A percentile compares a stretch with the other conserved stretches of the same genome.
phyloP scores from a whole-genome alignment of 2,113 vertebrate genomes.

The Pelobates fuscus region DNA sequence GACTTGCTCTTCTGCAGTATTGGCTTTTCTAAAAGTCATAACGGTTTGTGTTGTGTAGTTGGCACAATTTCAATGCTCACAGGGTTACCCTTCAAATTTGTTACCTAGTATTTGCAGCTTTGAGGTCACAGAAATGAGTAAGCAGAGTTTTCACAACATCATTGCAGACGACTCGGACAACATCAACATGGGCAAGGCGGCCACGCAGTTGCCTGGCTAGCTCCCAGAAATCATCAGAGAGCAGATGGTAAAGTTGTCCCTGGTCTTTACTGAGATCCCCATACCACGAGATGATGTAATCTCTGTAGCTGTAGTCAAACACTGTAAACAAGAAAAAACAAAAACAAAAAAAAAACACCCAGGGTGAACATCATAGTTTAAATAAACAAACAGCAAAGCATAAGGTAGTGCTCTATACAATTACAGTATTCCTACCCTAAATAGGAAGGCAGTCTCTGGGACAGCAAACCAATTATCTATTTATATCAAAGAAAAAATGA shows the following conservation, averaged over 20 bases:
- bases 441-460: no score
- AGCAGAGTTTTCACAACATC: slow-evolving; percentile 88
- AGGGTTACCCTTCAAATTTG: no score
- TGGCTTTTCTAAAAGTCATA: no score
- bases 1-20: no score
- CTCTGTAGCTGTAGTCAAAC: slow-evolving; percentile 94
- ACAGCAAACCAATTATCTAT: no score
- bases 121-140: slow-evolving; percentile 93
- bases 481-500: no score
- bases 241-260: slow-evolving; percentile 89
- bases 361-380: not conserved
- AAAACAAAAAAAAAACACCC: no score
- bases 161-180: slow-evolving; percentile 90
- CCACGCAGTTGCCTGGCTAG: slow-evolving; percentile 82
- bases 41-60: no score
- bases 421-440: no score
- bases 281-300: slow-evolving; percentile 96
- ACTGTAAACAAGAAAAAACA: slow-evolving; percentile 72
- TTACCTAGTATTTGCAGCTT: slow-evolving; percentile 90
- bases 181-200: slow-evolving; percentile 83
- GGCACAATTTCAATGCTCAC: no score
- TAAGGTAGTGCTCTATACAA: not conserved
- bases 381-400: not conserved
- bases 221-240: slow-evolving; percentile 96
- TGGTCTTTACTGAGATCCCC: slow-evolving; percentile 85